These are phyloP conservation scores for Lepus oiostolus DNA, from an alignment of 2,797 vertebrate species.

Conservation along the genomic window DNA sequence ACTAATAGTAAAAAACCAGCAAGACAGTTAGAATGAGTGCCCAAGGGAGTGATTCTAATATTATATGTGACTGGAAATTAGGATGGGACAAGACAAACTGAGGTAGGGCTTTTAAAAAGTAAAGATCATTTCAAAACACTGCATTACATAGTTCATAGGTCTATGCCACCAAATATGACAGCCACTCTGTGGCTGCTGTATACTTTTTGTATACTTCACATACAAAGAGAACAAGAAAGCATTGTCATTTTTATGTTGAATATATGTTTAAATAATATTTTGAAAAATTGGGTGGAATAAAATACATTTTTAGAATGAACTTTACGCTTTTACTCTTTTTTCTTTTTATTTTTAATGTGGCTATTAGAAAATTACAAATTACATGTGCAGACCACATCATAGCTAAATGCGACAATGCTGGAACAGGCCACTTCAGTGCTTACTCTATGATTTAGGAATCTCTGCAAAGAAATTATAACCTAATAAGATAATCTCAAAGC, in stretches of 20 bases:
- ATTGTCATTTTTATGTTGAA: neutral
- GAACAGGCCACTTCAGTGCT: neutral
- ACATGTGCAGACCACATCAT: neutral
- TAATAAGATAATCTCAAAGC: slow-evolving; percentile 46
- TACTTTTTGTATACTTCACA: neutral
- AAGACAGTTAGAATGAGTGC: neutral
- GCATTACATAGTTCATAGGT: neutral
- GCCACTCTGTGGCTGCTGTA: neutral
- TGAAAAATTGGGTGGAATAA: neutral
- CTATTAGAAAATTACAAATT: neutral
- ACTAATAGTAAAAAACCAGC: neutral
- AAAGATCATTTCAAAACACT: slow-evolving; percentile 21
- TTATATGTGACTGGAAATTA: neutral
- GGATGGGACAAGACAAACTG: neutral
- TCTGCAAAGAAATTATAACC: neutral
- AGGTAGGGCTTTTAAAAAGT: neutral
- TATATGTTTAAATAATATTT: neutral
- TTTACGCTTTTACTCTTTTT: neutral
- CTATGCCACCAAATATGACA: neutral
- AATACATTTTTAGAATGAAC: neutral
- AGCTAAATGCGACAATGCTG: neutral
- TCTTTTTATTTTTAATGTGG: neutral
- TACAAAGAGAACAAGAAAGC: neutral
- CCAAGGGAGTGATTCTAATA: neutral
- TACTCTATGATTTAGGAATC: neutral